These are phyloP conservation scores for Chionis minor DNA, from an alignment of 2,113 vertebrate genomes.

Conservation along the genomic window DNA sequence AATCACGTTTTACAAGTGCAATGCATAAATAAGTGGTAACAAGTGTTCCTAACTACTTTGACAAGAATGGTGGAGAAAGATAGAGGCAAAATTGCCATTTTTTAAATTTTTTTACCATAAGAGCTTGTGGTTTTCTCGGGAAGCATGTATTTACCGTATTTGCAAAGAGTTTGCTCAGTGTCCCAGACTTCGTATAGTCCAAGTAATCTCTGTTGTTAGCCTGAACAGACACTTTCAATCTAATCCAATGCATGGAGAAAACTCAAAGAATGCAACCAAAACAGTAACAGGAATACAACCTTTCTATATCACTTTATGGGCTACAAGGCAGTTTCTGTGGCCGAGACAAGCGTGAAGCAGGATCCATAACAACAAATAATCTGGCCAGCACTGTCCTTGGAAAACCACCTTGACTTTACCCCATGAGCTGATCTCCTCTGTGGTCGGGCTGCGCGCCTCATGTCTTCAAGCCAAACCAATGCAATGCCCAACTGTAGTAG, in stretches of 20 bases:
- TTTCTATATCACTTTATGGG: not conserved
- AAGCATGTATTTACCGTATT: not conserved
- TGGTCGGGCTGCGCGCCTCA: accelerated
- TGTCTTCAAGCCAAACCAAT: not conserved
- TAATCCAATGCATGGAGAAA: not conserved
- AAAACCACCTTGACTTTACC: not conserved
- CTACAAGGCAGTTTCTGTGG: not conserved
- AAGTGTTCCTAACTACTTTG: not conserved
- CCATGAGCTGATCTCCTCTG: not conserved
- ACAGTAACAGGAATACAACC: not conserved
- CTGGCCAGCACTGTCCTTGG: not conserved
- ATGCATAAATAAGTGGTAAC: not conserved
- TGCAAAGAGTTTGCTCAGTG: not conserved
- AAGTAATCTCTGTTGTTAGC: not conserved
- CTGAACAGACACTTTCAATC: not conserved
- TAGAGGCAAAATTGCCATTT: not conserved
- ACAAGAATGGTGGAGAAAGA: not conserved
- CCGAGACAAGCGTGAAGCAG: not conserved
- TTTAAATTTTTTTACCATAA: not conserved
- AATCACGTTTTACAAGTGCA: not conserved
- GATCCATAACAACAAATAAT: not conserved
- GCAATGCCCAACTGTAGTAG: not conserved
- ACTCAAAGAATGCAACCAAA: not conserved
- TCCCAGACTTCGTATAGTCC: not conserved
- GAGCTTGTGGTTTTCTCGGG: not conserved